Percentiles rank a stretch among this genome's conserved stretches.
Evolutionary conservation across 1,140 invertebrate genomes (phyloP).

Genomic region (Hermatobates lingyangjiaoensis): DNA sequence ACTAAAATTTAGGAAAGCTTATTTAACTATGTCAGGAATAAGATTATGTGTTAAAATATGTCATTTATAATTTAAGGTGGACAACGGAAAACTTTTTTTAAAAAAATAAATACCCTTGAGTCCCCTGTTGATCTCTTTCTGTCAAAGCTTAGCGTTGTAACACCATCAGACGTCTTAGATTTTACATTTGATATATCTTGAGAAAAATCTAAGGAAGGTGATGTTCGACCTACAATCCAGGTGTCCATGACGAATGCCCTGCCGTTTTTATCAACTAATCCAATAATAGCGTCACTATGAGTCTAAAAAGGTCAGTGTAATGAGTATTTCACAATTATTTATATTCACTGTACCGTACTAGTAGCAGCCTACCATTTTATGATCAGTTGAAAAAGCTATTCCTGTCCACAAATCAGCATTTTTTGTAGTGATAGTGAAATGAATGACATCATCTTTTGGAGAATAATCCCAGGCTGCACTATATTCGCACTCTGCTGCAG

Average conservation of each 20-base stretch:
- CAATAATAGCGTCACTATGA: slow-evolving; percentile 65
- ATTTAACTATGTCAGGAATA: too few species aligned
- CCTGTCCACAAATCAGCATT: slow-evolving; percentile 78
- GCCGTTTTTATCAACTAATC: slow-evolving; percentile 62
- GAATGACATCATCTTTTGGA: slow-evolving; percentile 52
- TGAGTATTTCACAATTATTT: background rate
- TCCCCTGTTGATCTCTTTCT: slow-evolving; percentile 61
- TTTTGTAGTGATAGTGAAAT: slow-evolving; percentile 69
- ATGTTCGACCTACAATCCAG: slow-evolving; percentile 58
- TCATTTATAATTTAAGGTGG: too few species aligned
- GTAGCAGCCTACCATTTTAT: slow-evolving; percentile 68
- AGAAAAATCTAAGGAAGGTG: slow-evolving; percentile 51
- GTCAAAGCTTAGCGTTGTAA: slow-evolving; percentile 59
- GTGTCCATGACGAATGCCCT: slow-evolving; percentile 72
- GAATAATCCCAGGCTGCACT: slow-evolving; percentile 67
- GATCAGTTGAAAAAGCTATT: slow-evolving; percentile 74
- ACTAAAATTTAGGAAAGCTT: background rate
- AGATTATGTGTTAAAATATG: background rate
- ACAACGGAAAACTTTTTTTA: background rate
- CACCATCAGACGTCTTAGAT: slow-evolving; percentile 51
- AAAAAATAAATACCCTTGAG: slow-evolving; percentile 29
- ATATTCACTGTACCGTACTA: slow-evolving; percentile 1
- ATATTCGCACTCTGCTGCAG: slow-evolving; percentile 61
- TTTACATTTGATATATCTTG: slow-evolving; percentile 55
- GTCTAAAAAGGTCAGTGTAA: slow-evolving; percentile 27